phyloP scores from a whole-genome alignment of 2,888 invertebrate species.

The Trileptium ribeirensis region DNA sequence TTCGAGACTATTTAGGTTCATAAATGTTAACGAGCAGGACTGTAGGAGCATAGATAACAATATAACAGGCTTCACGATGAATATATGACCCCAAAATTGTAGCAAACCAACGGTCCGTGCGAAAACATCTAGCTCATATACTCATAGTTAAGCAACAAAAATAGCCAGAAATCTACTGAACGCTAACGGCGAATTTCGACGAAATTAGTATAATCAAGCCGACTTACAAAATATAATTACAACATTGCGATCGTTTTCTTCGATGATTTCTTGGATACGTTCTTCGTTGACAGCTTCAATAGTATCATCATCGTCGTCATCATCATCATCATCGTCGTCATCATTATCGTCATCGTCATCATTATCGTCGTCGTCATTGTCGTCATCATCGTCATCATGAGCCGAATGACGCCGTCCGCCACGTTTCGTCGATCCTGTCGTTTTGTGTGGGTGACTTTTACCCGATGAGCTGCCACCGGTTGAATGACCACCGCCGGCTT shows the following conservation, averaged over 20 bases:
- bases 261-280: constrained; percentile 85
- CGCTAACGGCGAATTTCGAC: too few species aligned
- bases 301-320: neutral
- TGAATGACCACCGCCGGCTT: neutral
- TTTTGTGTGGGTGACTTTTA: neutral
- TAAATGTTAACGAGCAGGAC: too few species aligned
- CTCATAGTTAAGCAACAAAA: too few species aligned
- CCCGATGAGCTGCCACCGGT: neutral
- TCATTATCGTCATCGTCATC: neutral
- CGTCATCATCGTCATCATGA: neutral
- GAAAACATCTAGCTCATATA: too few species aligned
- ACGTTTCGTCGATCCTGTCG: neutral
- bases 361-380: neutral
- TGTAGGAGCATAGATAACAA: too few species aligned
- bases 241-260: constrained; percentile 88
- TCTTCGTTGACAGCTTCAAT: constrained; percentile 93
- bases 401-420: neutral
- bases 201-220: too few species aligned
- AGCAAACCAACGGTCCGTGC: too few species aligned
- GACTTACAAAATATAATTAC: constrained; percentile 89
- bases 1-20: too few species aligned
- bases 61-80: too few species aligned
- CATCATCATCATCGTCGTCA: neutral
- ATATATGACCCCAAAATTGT: too few species aligned
- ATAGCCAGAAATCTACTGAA: too few species aligned